Evolutionary conservation across 2,888 invertebrate genomes (phyloP).

Genomic region (Tiphia femorata): DNA sequence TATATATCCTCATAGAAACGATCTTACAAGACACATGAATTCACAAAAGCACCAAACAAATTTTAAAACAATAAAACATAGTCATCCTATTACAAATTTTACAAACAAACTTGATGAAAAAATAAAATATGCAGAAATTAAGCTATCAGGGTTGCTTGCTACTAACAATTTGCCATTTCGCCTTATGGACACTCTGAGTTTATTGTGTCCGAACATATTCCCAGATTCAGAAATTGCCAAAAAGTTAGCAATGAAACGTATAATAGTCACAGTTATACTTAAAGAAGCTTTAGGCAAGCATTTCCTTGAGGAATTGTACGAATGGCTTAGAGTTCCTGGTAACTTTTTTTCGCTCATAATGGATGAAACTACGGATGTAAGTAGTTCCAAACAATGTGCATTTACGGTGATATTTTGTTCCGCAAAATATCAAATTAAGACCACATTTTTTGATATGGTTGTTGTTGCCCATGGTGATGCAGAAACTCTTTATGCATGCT

Average conservation of each 20-base stretch:
- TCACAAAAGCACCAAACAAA: too few relatives aligned
- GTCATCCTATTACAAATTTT: too few relatives aligned
- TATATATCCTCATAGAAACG: too few relatives aligned
- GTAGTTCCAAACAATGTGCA: conserved; percentile 3
- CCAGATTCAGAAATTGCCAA: too few relatives aligned
- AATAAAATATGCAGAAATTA: too few relatives aligned
- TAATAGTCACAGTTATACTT: neutral
- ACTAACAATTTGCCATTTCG: neutral
- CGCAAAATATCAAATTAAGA: conserved; percentile 2
- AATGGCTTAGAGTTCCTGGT: conserved; percentile 1
- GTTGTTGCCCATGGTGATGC: neutral
- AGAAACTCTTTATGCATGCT: neutral
- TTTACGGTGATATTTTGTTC: conserved; percentile 8
- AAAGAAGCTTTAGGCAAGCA: neutral
- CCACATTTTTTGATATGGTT: conserved; percentile 9
- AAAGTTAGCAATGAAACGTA: neutral
- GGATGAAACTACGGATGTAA: conserved; percentile 8
- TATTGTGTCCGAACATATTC: too few relatives aligned
- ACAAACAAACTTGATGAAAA: too few relatives aligned
- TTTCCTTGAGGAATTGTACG: neutral
- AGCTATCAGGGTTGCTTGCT: neutral
- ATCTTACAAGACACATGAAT: too few relatives aligned
- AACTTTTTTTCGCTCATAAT: conserved; percentile 9
- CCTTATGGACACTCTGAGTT: too few relatives aligned
- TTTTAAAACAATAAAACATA: too few relatives aligned